Conservation (phyloP, 23 tunicate genomes). For the Pegea sp. region DNA sequence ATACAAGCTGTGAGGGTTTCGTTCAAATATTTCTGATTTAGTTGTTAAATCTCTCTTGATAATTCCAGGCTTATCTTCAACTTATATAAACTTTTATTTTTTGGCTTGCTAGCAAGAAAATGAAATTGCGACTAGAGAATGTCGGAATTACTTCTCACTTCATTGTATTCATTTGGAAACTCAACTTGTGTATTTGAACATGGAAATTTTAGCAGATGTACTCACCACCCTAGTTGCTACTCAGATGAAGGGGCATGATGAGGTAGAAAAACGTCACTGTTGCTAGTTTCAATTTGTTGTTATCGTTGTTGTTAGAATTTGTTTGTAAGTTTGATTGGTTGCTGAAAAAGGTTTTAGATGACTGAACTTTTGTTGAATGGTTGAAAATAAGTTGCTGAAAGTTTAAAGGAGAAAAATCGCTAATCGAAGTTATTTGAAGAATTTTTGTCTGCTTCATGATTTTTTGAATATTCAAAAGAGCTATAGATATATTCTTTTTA, state of each 20-base stretch:
- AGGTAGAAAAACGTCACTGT: constrained; percentile 13
- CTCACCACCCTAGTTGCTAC: constrained; percentile 68
- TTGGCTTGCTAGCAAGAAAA: constrained; percentile 99
- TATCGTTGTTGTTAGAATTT: background rate
- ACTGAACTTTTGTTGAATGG: background rate
- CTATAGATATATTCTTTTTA: too few species aligned
- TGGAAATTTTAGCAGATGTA: constrained; percentile 61
- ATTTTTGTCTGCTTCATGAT: too few species aligned
- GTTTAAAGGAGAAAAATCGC: too few species aligned
- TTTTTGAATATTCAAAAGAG: too few species aligned
- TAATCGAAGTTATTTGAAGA: too few species aligned
- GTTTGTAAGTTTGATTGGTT: background rate
- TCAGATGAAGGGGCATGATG: constrained; percentile 76
- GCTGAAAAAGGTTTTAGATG: background rate
- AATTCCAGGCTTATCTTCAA: too few species aligned
- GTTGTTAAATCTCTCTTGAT: too few species aligned
- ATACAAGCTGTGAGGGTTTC: constrained; percentile 85
- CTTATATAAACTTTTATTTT: too few species aligned
- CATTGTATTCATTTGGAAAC: constrained; percentile 93
- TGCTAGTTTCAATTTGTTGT: background rate
- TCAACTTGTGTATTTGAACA: constrained; percentile 51
- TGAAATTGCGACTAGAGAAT: constrained; percentile 54
- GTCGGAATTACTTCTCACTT: constrained; percentile 61
- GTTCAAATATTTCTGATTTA: too few species aligned
- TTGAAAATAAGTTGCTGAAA: background rate